A percentile compares a stretch with the other conserved stretches of the same genome.
These are phyloP conservation scores for Philopedon plagiatum DNA, from an alignment of 2,888 invertebrate genomes.

Conservation along the genomic window DNA sequence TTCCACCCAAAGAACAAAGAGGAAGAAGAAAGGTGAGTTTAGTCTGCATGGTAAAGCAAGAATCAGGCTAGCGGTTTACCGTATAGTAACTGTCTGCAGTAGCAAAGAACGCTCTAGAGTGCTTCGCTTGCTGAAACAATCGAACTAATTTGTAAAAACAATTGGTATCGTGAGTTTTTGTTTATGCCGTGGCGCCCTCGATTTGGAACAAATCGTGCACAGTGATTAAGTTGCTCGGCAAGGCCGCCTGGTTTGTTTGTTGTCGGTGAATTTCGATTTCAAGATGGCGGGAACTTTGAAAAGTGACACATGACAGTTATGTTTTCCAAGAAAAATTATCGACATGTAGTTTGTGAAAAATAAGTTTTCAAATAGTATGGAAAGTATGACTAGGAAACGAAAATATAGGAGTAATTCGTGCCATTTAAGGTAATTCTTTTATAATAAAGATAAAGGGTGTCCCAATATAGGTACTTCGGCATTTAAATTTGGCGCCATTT, in stretches of 20 bases:
- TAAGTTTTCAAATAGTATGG: conserved; percentile 17
- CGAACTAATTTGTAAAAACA: conserved; percentile 11
- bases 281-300: conserved; percentile 26
- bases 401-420: conserved; percentile 38
- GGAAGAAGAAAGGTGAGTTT: conserved; percentile 27
- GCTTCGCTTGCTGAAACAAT: conserved; percentile 2
- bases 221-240: conserved; percentile 8
- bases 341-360: background rate
- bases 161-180: background rate
- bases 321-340: background rate
- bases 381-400: conserved; percentile 32
- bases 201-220: conserved; percentile 1
- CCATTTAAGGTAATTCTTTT: conserved; percentile 41
- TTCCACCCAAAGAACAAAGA: conserved; percentile 25
- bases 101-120: conserved; percentile 23
- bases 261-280: background rate
- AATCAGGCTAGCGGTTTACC: conserved; percentile 34
- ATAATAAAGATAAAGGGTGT: no score
- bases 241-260: conserved; percentile 17
- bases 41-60: conserved; percentile 31
- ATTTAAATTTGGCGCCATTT: no score
- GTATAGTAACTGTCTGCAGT: conserved; percentile 34
- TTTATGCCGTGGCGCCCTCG: background rate
- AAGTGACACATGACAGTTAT: conserved; percentile 22
- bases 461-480: no score